These are phyloP conservation scores for Pocillopora grandis DNA, from an alignment of 92 coral and sea anemone species.

Conservation along the genomic window DNA sequence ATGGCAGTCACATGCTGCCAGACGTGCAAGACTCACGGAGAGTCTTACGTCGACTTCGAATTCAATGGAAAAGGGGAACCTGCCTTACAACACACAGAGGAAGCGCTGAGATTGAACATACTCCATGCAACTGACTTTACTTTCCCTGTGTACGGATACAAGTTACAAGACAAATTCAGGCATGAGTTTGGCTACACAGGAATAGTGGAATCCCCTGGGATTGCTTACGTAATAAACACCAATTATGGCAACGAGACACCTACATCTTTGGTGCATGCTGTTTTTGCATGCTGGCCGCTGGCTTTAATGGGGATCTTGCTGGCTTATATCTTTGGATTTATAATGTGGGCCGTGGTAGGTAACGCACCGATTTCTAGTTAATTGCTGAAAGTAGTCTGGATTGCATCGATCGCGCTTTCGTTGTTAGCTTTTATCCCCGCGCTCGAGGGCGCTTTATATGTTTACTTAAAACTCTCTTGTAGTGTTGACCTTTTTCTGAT, in stretches of 20 bases:
- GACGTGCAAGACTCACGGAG: conserved; percentile 39
- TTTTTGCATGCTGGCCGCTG: conserved; percentile 37
- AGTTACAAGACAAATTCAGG: conserved; percentile 28
- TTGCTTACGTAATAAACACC: conserved; percentile 36
- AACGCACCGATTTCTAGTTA: too few species aligned
- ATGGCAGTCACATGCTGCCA: conserved; percentile 46
- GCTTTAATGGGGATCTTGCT: conserved; percentile 4
- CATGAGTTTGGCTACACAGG: conserved; percentile 38
- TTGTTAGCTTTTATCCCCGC: too few species aligned
- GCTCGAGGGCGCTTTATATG: too few species aligned
- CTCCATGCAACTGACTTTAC: conserved; percentile 27
- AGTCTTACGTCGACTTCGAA: conserved; percentile 24
- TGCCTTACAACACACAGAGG: conserved; percentile 1
- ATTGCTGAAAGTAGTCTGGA: too few species aligned
- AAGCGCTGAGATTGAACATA: conserved; percentile 11
- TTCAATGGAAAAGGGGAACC: conserved; percentile 16
- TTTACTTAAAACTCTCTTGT: too few species aligned
- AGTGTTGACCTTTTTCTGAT: too few species aligned
- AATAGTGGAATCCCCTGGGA: conserved; percentile 42
- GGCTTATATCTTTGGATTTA: conserved; percentile 30
- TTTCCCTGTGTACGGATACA: conserved; percentile 43
- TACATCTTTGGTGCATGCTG: conserved; percentile 15
- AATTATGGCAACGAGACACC: background rate
- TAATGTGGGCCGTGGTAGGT: conserved; percentile 36
- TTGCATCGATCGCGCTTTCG: too few species aligned